These are phyloP conservation scores for Morelia viridis DNA, from an alignment of 2,797 vertebrate species.

Conservation along the genomic window DNA sequence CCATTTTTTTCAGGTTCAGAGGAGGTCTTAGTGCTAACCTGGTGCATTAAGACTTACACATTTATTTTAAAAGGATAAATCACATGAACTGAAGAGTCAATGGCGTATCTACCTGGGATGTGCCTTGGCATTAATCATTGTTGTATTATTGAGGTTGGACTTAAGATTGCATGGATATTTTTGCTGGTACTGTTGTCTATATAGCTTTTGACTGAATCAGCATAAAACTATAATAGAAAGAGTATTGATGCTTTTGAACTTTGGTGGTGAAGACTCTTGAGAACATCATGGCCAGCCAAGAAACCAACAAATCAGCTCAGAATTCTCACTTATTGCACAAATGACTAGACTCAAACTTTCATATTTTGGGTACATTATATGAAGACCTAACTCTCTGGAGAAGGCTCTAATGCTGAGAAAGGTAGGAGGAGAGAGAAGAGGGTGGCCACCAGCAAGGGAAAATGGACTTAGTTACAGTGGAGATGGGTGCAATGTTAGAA, in stretches of 20 bases:
- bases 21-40: not conserved
- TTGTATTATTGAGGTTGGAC: not conserved
- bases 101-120: not conserved
- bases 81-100: not conserved
- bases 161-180: not conserved
- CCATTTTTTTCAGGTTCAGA: not conserved
- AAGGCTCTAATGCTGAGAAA: too few species aligned
- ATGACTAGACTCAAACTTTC: not conserved
- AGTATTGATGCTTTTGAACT: not conserved
- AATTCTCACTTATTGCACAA: not conserved
- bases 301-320: not conserved
- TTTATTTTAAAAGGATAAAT: not conserved
- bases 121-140: not conserved
- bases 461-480: not conserved
- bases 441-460: too few species aligned
- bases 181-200: not conserved
- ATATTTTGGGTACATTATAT: not conserved
- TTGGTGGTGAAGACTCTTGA: not conserved
- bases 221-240: not conserved
- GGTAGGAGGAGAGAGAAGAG: too few species aligned
- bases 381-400: not conserved
- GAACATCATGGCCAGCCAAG: not conserved
- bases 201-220: not conserved
- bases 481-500: not conserved
- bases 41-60: not conserved